A percentile compares a stretch with the other conserved stretches of the same genome.
Evolutionary conservation across 2,888 invertebrate species (phyloP).

Genomic region (Acrobasis suavella): DNA sequence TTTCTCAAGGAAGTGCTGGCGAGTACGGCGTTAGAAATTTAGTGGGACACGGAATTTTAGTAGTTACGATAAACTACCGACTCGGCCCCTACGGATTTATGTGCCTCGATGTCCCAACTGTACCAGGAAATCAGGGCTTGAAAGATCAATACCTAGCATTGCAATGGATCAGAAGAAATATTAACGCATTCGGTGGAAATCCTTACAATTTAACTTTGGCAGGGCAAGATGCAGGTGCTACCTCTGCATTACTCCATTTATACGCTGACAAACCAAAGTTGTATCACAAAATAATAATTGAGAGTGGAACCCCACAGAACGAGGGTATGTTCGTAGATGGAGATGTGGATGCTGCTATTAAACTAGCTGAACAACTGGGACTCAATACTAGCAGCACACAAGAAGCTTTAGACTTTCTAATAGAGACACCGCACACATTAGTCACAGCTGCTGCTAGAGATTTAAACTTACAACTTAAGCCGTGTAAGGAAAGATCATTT

Average conservation of each 20-base stretch:
- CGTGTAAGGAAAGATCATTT: slow-evolving; percentile 68
- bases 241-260: slow-evolving; percentile 64
- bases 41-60: slow-evolving; percentile 61
- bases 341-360: slow-evolving; percentile 57
- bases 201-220: slow-evolving; percentile 69
- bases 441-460: slow-evolving; percentile 59
- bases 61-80: slow-evolving; percentile 71
- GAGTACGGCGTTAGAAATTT: slow-evolving; percentile 56
- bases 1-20: slow-evolving; percentile 54
- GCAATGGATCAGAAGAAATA: slow-evolving; percentile 66
- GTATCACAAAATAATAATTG: slow-evolving; percentile 65
- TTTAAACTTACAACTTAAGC: slow-evolving; percentile 54
- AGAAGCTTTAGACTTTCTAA: slow-evolving; percentile 60
- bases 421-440: slow-evolving; percentile 49
- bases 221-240: slow-evolving; percentile 68
- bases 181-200: slow-evolving; percentile 70
- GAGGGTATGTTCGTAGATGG: slow-evolving; percentile 62
- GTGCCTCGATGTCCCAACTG: slow-evolving; percentile 62
- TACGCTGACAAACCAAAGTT: slow-evolving; percentile 65
- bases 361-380: slow-evolving; percentile 62
- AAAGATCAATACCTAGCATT: slow-evolving; percentile 69
- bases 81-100: slow-evolving; percentile 74
- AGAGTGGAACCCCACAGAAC: slow-evolving; percentile 69
- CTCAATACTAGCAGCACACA: slow-evolving; percentile 55
- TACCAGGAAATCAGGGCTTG: slow-evolving; percentile 72